phyloP scores from a whole-genome alignment of 2,888 invertebrate species.

The Orthonevra nobilis region DNA sequence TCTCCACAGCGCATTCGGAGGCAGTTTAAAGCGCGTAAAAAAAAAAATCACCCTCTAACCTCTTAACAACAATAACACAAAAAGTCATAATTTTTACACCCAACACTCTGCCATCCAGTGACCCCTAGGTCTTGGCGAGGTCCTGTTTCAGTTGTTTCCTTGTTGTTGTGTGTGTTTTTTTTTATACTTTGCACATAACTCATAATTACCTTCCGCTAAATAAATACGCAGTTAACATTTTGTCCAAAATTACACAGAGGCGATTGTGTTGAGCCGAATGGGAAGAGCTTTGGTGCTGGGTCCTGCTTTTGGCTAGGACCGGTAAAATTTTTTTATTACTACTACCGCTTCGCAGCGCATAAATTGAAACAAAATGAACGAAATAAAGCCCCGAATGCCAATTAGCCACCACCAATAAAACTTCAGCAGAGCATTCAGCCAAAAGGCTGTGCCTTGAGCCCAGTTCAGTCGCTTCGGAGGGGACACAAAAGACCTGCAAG shows the following conservation, averaged over 20 bases:
- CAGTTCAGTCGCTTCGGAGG: neutral
- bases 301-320: neutral
- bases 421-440: constrained; percentile 14
- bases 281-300: constrained; percentile 11
- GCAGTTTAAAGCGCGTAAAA: constrained; percentile 47
- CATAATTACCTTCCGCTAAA: constrained; percentile 66
- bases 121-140: neutral
- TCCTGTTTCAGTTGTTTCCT: constrained; percentile 11
- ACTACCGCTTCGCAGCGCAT: constrained; percentile 44
- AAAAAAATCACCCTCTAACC: neutral
- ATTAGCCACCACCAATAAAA: constrained; percentile 61
- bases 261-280: too few species aligned
- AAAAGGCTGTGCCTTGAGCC: too few species aligned
- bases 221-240: constrained; percentile 64
- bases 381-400: constrained; percentile 60
- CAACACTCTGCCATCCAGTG: neutral
- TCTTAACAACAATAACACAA: constrained; percentile 1
- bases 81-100: constrained; percentile 43
- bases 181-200: constrained; percentile 56
- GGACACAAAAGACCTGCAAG: neutral
- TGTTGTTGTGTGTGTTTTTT: constrained; percentile 16
- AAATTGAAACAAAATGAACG: constrained; percentile 69
- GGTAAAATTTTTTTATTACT: constrained; percentile 46
- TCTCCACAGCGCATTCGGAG: constrained; percentile 24
- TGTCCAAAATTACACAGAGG: constrained; percentile 50